These are phyloP conservation scores for Panulirus ornatus DNA, from an alignment of 1,140 invertebrate genomes.

Conservation along the genomic window DNA sequence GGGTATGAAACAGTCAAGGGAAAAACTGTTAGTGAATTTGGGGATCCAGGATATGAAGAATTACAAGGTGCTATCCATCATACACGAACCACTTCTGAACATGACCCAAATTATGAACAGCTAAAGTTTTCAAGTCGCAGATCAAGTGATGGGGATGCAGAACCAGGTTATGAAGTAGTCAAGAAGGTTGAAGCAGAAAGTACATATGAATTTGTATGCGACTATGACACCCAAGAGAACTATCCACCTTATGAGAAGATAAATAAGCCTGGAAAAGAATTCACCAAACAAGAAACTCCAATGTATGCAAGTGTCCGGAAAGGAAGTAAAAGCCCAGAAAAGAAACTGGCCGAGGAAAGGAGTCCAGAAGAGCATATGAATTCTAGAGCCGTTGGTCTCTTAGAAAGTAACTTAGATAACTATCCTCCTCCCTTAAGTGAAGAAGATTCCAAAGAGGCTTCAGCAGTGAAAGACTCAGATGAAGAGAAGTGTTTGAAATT, in stretches of 20 bases:
- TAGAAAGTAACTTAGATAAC: constrained; percentile 41
- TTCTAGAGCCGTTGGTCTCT: background rate
- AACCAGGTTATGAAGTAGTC: constrained; percentile 72
- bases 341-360: constrained; percentile 20
- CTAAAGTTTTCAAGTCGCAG: constrained; percentile 64
- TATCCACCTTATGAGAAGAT: constrained; percentile 54
- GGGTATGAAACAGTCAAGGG: constrained; percentile 72
- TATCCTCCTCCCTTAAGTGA: background rate
- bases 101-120: constrained; percentile 73
- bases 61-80: constrained; percentile 41
- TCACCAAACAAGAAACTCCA: constrained; percentile 22
- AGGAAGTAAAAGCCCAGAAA: constrained; percentile 18
- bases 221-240: constrained; percentile 63
- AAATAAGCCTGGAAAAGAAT: background rate
- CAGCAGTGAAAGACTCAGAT: background rate
- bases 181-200: constrained; percentile 61
- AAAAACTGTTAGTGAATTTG: constrained; percentile 57
- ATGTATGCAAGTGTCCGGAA: constrained; percentile 59
- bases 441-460: background rate
- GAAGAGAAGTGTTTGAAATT: constrained; percentile 6
- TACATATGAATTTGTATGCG: constrained; percentile 61
- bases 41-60: constrained; percentile 71
- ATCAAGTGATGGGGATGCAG: constrained; percentile 31
- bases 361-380: constrained; percentile 16
- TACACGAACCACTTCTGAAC: constrained; percentile 63